Evolutionary conservation across 1,140 invertebrate genomes (phyloP).

Genomic region (Hyles vespertilio): DNA sequence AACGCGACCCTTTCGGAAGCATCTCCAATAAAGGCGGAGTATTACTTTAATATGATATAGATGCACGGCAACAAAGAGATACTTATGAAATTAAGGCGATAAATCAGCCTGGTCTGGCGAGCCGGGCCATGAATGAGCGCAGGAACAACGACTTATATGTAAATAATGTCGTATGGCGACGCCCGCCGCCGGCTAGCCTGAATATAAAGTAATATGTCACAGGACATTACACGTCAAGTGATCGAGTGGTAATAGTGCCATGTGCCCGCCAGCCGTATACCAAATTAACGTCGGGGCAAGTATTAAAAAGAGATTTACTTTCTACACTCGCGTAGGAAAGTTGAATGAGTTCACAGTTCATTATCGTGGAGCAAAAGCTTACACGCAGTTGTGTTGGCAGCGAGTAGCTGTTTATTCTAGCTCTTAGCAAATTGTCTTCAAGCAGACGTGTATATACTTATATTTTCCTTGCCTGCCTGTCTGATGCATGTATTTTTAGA

Average conservation of each 20-base stretch:
- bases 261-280: background rate
- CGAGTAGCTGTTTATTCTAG: too few species aligned
- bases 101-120: slow-evolving; percentile 54
- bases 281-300: background rate
- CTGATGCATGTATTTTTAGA: too few species aligned
- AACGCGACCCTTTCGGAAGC: slow-evolving; percentile 1
- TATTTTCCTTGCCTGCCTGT: too few species aligned
- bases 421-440: too few species aligned
- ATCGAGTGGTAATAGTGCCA: slow-evolving; percentile 32
- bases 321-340: too few species aligned
- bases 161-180: slow-evolving; percentile 60
- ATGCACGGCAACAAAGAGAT: slow-evolving; percentile 65
- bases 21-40: slow-evolving; percentile 27
- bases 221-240: slow-evolving; percentile 35
- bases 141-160: slow-evolving; percentile 67
- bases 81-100: slow-evolving; percentile 72
- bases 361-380: too few species aligned
- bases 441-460: too few species aligned
- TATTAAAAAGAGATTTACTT: too few species aligned
- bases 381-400: too few species aligned
- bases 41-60: slow-evolving; percentile 56
- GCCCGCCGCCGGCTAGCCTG: slow-evolving; percentile 35
- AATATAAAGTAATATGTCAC: slow-evolving; percentile 57
- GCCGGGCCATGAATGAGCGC: slow-evolving; percentile 53
- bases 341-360: too few species aligned